Percentiles rank a stretch among this genome's conserved stretches.
phyloP scores from a whole-genome alignment of 2,113 vertebrate genomes.

The Oncorhynchus keta region DNA sequence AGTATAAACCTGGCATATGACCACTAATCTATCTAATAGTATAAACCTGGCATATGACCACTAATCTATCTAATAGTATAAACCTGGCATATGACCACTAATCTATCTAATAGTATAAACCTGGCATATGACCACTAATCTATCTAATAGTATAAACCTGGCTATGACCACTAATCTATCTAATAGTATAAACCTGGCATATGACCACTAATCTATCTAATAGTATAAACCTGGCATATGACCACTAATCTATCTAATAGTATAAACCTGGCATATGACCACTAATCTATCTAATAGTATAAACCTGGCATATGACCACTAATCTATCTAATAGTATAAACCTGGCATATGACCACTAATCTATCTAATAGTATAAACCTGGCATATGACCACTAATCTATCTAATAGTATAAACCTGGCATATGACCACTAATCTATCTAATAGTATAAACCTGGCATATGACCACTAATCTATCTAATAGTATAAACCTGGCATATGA shows the following conservation, averaged over 20 bases:
- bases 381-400: constrained; percentile 1
- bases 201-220: not conserved
- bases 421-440: not conserved
- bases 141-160: not conserved
- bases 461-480: not conserved
- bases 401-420: not conserved
- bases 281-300: not conserved
- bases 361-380: not conserved
- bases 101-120: not conserved
- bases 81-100: not conserved
- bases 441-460: not conserved
- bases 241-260: not conserved
- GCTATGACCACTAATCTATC: not conserved
- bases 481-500: not conserved
- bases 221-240: not conserved
- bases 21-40: not conserved
- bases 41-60: constrained; percentile 1
- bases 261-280: not conserved
- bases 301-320: constrained; percentile 1
- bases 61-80: not conserved
- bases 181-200: not conserved
- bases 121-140: not conserved
- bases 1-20: not conserved
- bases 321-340: not conserved
- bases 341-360: not conserved